Evolutionary conservation across 64 coral and sea anemone genomes (phyloP).

Genomic region (Platygyra sinensis): DNA sequence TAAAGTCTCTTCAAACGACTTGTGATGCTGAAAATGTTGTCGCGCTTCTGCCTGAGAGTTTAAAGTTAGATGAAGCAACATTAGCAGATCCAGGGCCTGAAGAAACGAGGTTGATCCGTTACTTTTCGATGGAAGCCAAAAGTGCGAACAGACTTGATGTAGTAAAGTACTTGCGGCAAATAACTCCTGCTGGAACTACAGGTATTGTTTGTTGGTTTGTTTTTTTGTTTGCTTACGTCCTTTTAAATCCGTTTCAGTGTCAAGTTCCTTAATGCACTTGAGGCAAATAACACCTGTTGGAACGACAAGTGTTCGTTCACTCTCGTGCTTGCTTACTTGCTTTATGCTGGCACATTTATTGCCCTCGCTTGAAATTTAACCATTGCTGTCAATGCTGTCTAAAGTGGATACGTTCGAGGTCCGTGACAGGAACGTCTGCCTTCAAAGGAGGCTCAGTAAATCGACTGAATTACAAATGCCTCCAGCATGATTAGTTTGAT

Average conservation of each 20-base stretch:
- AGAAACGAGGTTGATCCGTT: neutral
- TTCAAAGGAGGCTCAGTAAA: too few species aligned
- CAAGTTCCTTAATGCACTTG: neutral
- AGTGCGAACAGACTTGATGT: neutral
- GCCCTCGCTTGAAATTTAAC: too few species aligned
- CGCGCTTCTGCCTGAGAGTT: neutral
- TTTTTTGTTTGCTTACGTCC: neutral
- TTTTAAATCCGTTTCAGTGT: too few species aligned
- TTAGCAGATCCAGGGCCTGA: neutral
- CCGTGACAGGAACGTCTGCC: too few species aligned
- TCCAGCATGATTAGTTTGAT: too few species aligned
- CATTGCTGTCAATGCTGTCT: too few species aligned
- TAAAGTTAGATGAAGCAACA: neutral
- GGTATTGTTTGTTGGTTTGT: neutral
- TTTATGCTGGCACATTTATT: too few species aligned
- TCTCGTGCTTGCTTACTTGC: too few species aligned
- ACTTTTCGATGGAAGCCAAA: neutral
- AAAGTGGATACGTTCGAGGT: too few species aligned
- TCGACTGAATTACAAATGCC: too few species aligned
- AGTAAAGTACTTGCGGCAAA: neutral
- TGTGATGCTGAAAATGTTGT: neutral
- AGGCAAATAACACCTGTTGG: neutral
- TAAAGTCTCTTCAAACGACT: neutral
- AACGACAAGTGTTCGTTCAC: neutral
- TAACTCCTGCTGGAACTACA: neutral